Evolutionary conservation across 2,113 vertebrate genomes (phyloP), one percentile per base, ranked within the genome.

Genomic region (Hippolais icterina): DNA sequence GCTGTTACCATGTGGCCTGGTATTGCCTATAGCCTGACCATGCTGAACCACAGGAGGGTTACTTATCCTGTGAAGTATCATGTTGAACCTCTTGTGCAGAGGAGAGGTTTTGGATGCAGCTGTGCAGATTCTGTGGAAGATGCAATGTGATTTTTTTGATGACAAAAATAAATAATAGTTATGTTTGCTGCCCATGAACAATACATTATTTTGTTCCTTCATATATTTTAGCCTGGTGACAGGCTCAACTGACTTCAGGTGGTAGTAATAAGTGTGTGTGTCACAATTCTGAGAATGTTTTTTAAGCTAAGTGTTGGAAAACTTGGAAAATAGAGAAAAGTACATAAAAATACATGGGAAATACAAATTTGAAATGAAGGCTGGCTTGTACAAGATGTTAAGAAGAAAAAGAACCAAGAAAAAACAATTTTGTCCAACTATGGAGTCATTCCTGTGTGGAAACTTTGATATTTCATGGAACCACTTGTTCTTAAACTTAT

Each of bases 1-100:
- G 16, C 22, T 27, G 11, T 10, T 33, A 16, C 52, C 0, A 0
- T 23, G 59, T 42, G 68, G 35, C 24, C 70, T 42, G 10, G 2
- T 35, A 3, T 2, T 37, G 61, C 47, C 64, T 49, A 29, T 50
- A 50, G 29, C 44, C 44, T 14, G 11, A 41, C 52, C 41, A 23
- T 65, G 60, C 50, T 81, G 50, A 23, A 20, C 13, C 19, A 13
- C 15, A 27, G 42, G 50, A 35, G 20, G 8, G 15, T 52, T 57
- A 4, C 19, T 72, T 46, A 37, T 3, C 10, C n/a, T 75, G 18
- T 41, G 41, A 44, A 50, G 37, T 57, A 3, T 31, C 6, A 5
- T 4, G 20, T 18, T 83, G 69, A 50, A 54, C 35, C 31, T 42
- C 15, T 49, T 42, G 53, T 39, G 44, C 72, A 69, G 9, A 64